Evolutionary conservation across 2,113 vertebrate genomes (phyloP), one percentile per base, ranked within the genome.

Genomic region (Amphiprion ocellaris): DNA sequence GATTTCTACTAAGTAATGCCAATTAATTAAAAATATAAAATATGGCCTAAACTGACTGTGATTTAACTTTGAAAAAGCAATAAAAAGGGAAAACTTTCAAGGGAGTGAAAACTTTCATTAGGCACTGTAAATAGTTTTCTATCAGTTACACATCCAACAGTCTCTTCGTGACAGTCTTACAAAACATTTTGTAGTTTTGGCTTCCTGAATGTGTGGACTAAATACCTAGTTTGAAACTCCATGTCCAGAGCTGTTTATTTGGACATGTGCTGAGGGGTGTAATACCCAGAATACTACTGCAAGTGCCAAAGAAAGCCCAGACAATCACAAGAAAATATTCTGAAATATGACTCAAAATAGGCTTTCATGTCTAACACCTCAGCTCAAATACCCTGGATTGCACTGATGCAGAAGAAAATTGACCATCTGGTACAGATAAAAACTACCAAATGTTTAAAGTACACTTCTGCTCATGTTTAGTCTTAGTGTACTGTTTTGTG

Each of bases 91-190:
- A 6, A 30, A 30, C 30, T 30, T 30, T 30, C 30, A 26, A 26
- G 26, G 26, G 26, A 3, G 3, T 26, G 26, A 26, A 26, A 2
- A 26, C 26, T 26, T 26, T 26, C 3, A 26, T 2, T 26, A 26
- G 26, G 26, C 26, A 49, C 58, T 58, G 56, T 30, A 30, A 63
- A 61, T 37, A 30, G 0, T 50, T 71, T 68, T 8, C 19, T 12
- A 41, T 63, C 53, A 59, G 63, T 79, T 60, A 55, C 14, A 50
- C 30, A 69, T 56, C 68, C 37, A 58, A 37, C 5, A 54, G 44
- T 65, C 21, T 23, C 15, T 69, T 24, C 71, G 23, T 37, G 8
- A 23, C 0, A 47, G 16, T 39, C 28, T 72, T 41, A 12, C 54
- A 4, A 33, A 78, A 5, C 10, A 61, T 33, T 74, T 67, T 55